phyloP scores from a whole-genome alignment of 1,140 invertebrate genomes.

The Lepidotrigona ventralis region DNA sequence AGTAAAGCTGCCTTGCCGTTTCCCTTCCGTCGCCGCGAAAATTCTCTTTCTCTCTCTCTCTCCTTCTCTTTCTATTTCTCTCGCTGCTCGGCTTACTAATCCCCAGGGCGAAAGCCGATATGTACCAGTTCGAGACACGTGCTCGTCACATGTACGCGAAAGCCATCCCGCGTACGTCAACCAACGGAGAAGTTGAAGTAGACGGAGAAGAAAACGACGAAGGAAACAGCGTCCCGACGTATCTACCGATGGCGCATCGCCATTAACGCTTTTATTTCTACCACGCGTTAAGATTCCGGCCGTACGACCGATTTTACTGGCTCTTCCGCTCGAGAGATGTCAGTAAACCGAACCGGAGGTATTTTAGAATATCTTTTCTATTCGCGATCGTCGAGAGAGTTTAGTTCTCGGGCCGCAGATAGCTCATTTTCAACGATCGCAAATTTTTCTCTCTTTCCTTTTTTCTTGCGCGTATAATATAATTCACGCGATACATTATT shows the following conservation, averaged over 20 bases:
- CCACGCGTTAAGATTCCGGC: constrained; percentile 64
- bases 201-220: constrained; percentile 31
- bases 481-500: not conserved
- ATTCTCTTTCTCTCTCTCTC: not conserved
- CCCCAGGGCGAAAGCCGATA: constrained; percentile 64
- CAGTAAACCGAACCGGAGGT: not conserved
- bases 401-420: too few species aligned
- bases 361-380: not conserved
- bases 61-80: not conserved
- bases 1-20: constrained; percentile 31
- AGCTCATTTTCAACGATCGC: too few species aligned
- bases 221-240: constrained; percentile 37
- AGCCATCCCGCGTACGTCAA: constrained; percentile 50
- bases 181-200: constrained; percentile 19
- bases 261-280: constrained; percentile 76
- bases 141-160: constrained; percentile 76
- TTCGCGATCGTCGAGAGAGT: not conserved
- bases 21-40: constrained; percentile 40
- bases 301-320: constrained; percentile 73
- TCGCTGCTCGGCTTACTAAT: constrained; percentile 51
- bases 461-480: too few species aligned
- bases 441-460: too few species aligned
- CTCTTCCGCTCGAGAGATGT: constrained; percentile 55
- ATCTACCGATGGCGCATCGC: constrained; percentile 65
- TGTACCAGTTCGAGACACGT: constrained; percentile 72